These are phyloP conservation scores for Aurelia sp. DNA, from an alignment of 30 jellyfish, hydroid and myxozoan species.

Conservation along the genomic window DNA sequence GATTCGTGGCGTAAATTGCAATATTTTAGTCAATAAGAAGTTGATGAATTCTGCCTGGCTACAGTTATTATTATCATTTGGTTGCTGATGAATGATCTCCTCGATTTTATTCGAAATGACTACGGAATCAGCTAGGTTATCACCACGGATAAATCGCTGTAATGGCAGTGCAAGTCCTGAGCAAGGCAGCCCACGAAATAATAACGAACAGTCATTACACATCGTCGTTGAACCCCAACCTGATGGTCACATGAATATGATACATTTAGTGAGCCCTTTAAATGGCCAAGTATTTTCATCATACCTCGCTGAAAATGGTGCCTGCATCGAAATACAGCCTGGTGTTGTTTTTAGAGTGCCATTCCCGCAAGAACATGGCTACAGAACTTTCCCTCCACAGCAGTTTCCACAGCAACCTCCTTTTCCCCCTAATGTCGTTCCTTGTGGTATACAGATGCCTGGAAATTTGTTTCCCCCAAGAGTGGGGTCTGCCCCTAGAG, in stretches of 20 bases:
- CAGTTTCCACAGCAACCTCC: slow-evolving; percentile 63
- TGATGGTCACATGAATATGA: slow-evolving; percentile 91
- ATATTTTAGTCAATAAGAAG: too few species aligned
- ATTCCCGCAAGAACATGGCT: slow-evolving; percentile 93
- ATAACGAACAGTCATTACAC: slow-evolving; percentile 85
- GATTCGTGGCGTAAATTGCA: too few species aligned
- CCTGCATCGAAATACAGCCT: slow-evolving; percentile 92
- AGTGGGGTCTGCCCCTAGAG: slow-evolving; percentile 47
- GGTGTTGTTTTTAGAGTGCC: slow-evolving; percentile 98
- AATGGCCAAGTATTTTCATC: slow-evolving; percentile 90
- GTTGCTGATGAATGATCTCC: slow-evolving; percentile 11
- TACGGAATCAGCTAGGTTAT: slow-evolving; percentile 58
- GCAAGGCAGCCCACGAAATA: slow-evolving; percentile 74
- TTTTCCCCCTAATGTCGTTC: slow-evolving; percentile 41
- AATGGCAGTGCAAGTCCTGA: slow-evolving; percentile 85
- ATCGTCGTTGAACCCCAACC: slow-evolving; percentile 95
- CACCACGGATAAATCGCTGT: slow-evolving; percentile 69
- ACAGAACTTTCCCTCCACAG: slow-evolving; percentile 68
- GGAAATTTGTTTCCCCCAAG: slow-evolving; percentile 72
- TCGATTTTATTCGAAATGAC: slow-evolving; percentile 15
- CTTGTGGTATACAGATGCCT: slow-evolving; percentile 63
- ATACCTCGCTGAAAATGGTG: slow-evolving; percentile 92
- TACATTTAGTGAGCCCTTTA: slow-evolving; percentile 88
- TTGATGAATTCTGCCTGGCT: too few species aligned
- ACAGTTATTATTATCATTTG: too few species aligned